These are phyloP conservation scores for Selene dorsalis DNA, from an alignment of 2,797 vertebrate genomes.

Conservation along the genomic window DNA sequence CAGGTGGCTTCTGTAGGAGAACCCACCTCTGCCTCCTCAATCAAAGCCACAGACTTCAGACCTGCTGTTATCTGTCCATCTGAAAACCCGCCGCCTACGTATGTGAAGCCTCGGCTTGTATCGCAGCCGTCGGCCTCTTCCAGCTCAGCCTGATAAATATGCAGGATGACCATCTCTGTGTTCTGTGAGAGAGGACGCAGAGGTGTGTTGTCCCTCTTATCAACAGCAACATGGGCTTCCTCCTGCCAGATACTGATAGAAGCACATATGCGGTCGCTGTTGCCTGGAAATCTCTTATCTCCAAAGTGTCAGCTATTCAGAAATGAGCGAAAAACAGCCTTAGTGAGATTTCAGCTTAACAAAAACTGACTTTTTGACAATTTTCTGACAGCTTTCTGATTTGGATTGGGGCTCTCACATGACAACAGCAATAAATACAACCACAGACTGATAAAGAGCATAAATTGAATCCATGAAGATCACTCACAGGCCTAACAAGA, in stretches of 20 bases:
- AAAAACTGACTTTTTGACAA: not conserved
- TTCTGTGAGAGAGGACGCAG: slow-evolving; percentile 27
- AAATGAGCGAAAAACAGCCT: not conserved
- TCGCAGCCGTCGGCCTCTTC: not conserved
- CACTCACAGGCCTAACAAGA: slow-evolving; percentile 38
- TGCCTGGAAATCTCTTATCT: slow-evolving; percentile 56
- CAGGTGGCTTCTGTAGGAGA: slow-evolving; percentile 1
- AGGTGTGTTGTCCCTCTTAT: slow-evolving; percentile 41
- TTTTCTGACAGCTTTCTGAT: not conserved
- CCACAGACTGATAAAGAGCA: not conserved
- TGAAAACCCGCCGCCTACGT: not conserved
- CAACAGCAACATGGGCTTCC: slow-evolving; percentile 22
- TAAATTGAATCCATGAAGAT: slow-evolving; percentile 26
- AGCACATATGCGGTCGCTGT: slow-evolving; percentile 2
- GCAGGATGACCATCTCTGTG: slow-evolving; percentile 10
- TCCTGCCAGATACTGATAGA: slow-evolving; percentile 58
- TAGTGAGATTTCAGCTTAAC: slow-evolving; percentile 11
- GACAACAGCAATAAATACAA: slow-evolving; percentile 1
- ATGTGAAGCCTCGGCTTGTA: slow-evolving; percentile 16
- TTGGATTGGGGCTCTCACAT: not conserved
- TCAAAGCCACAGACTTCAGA: slow-evolving; percentile 33
- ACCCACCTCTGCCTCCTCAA: slow-evolving; percentile 11
- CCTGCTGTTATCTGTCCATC: slow-evolving; percentile 37
- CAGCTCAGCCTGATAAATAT: slow-evolving; percentile 6
- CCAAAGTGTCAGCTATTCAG: slow-evolving; percentile 40